Percentiles rank a stretch among this genome's conserved stretches.
Conservation (phyloP, 2,113 vertebrate species). For the Aythya baeri region DNA sequence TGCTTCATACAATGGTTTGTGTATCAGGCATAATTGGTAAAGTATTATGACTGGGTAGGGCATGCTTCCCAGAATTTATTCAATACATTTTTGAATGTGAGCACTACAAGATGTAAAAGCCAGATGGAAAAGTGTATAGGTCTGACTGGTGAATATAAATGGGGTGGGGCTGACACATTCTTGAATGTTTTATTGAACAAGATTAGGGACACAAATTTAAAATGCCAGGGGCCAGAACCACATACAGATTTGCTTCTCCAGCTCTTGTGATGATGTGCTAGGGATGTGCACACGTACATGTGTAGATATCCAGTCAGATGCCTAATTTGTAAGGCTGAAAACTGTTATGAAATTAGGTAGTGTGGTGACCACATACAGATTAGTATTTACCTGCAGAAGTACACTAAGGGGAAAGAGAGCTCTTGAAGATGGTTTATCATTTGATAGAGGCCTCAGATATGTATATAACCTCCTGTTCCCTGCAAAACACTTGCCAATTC, state of each 20-base stretch:
- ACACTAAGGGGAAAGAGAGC: neutral
- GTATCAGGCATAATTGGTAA: neutral
- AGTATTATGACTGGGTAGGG: neutral
- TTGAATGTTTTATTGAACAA: neutral
- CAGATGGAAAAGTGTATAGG: neutral
- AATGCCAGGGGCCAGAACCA: neutral
- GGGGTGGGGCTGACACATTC: neutral
- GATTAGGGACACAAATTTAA: neutral
- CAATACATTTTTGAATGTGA: neutral
- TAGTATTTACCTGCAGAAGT: neutral
- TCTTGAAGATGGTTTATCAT: neutral
- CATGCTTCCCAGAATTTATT: neutral
- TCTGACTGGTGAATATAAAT: neutral
- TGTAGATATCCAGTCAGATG: neutral
- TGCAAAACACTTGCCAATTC: neutral
- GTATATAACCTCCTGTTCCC: neutral
- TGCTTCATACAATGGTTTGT: neutral
- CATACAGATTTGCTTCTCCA: neutral
- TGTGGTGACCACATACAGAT: neutral
- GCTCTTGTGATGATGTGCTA: no score
- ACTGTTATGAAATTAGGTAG: neutral
- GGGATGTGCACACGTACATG: neutral
- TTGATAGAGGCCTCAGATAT: neutral
- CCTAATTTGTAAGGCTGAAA: neutral
- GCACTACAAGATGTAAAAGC: neutral